Conservation (phyloP, 2,888 invertebrate species). For the Eutolmus rufibarbis region DNA sequence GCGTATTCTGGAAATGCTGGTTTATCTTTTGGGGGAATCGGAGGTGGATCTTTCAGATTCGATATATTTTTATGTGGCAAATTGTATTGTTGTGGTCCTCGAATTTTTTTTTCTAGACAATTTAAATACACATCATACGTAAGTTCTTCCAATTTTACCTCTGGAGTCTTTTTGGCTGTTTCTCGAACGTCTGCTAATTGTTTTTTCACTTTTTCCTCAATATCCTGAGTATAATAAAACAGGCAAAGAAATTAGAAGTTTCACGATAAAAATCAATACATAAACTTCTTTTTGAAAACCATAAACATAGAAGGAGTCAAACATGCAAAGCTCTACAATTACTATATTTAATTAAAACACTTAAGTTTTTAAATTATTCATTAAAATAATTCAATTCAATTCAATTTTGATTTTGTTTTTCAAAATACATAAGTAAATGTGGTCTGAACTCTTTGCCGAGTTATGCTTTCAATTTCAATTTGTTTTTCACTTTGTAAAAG, state of each 20-base stretch:
- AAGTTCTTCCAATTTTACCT: constrained; percentile 77
- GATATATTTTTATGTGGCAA: constrained; percentile 48
- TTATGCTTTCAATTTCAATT: too few relatives aligned
- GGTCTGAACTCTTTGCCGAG: too few relatives aligned
- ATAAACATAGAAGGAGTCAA: too few relatives aligned
- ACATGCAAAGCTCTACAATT: too few relatives aligned
- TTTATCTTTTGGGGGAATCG: background rate
- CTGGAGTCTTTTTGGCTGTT: constrained; percentile 74
- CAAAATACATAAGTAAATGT: too few relatives aligned
- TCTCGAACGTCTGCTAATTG: constrained; percentile 81
- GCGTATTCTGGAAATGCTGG: background rate
- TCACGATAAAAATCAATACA: background rate
- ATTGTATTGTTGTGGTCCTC: constrained; percentile 63
- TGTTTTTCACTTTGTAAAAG: too few relatives aligned
- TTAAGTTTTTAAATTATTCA: too few relatives aligned
- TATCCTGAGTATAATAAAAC: constrained; percentile 65
- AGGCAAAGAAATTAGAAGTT: background rate
- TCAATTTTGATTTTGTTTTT: too few relatives aligned
- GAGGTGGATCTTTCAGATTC: constrained; percentile 33
- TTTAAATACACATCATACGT: constrained; percentile 77
- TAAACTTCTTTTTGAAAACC: too few relatives aligned
- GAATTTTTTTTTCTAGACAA: constrained; percentile 69
- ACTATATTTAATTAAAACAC: too few relatives aligned
- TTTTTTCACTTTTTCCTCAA: constrained; percentile 81
- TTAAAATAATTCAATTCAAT: too few relatives aligned